Evolutionary conservation across 2,797 vertebrate genomes (phyloP), one percentile per base, ranked within the genome.

Genomic region (Hemitrygon akajei): DNA sequence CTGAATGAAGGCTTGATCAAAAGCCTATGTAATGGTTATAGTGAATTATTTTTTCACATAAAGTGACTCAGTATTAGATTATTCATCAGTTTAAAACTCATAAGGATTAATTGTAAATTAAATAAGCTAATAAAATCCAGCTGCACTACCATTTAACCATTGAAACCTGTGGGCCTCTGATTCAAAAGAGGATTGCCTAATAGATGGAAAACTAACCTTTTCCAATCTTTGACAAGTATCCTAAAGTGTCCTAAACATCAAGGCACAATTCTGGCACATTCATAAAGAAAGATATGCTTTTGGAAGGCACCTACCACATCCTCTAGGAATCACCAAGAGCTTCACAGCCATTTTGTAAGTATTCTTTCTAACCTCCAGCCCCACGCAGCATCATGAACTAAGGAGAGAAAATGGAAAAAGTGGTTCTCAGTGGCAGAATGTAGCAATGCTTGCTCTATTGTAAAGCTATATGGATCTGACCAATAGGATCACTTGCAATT

Each of bases 1-100:
- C 25, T 91, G n/a, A 73, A 47, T 92, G n/a, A 75, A 75, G 69
- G 27, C 40, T 73, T 10, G 0, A 25, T 47, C 63, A 34, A 91
- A 73, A 47, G 66, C 58, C 14, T 87, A 34, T 22, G 60, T 89
- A 66, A 89, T 69, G 86, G 60, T 89, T 69, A 18, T 22, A 22
- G 60, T 92, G 89, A 47, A 69, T 73, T 91, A 69, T 66, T 89
- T 69, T 56, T 75, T 75, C 89, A 92, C 89, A 71, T 9, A 91
- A 92, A n/a, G 37, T 92, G 89, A 92, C 66, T 92, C 89, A 92
- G 25, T 47, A 92, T 56, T 91, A 40, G n/a, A 20, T 71, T 71
- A 92, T 71, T 75, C 69, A 71, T 47, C 27, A 37, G 25, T 75
- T 92, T 47, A 92, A 75, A 37, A 56, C 37, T 56, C 37, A 47